Evolutionary conservation across 2,888 invertebrate species (phyloP), one percentile per base, ranked within the genome.

Genomic region (Ormyrus labotus): DNA sequence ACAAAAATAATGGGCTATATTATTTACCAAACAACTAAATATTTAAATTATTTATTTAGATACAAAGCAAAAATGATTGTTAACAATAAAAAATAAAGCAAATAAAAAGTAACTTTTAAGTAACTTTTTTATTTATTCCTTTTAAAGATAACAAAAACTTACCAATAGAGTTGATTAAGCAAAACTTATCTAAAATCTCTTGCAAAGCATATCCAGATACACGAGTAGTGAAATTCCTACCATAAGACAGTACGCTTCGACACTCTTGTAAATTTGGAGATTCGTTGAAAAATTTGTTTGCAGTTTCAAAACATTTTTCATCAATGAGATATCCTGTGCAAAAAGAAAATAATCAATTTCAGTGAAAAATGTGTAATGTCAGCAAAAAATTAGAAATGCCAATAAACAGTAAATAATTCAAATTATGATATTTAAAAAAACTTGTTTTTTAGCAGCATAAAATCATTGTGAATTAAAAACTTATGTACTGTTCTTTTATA

Each of bases 241-340:
- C 86, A 60, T 51, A n/a, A 0, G 82, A 81, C 8, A 82, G 48
- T 55, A 85, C 78, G 34, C 58, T 80, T 0, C 85, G 83, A 75
- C 86, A 85, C 68, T 85, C 85, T 34, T 83, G 69, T 19, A 85
- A 82, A 45, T 83, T 71, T 57, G 83, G 70, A 63, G 84, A 85
- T 67, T 85, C 84, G 19, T 83, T 80, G 6, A 85, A 70, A 75
- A 85, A 85, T 6, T 69, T 13, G 65, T 68, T 78, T 58, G 81
- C 82, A 51, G 82, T 13, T 64, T 78, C 69, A 4, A 19, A 19
- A 34, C 82, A 82, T 5, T 65, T 81, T 45, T 82, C 82, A 6
- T 78, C 50, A 9, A 72, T 6, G 13, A 82, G 58, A 61, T 81
- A 82, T 11, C 82, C 82, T 81, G 34, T 50, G 11, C 6, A 65